Base-by-base conservation (phyloP, 2,113 vertebrate genomes). In the Triplophysa rosa region DNA sequence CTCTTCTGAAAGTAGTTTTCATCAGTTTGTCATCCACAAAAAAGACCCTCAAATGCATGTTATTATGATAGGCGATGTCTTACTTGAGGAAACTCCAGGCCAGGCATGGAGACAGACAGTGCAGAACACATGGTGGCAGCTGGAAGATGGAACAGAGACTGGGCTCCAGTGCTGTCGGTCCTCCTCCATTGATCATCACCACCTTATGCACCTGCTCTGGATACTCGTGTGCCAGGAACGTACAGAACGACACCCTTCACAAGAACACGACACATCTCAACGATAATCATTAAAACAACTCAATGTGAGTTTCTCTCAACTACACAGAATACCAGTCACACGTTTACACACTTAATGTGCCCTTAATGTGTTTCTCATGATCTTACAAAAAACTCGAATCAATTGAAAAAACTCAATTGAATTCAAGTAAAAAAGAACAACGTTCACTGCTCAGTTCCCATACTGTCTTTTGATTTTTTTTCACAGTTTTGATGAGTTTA, bases 71-170 rank as follows among this genome's bases (percentile, higher is more conserved):
- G 5, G 67, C 33, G 71, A 6, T 63, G 14, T 84, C 95, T 93
- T 92, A 99, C 97, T 99, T 99, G 87, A 99, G 95, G 89, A 99
- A 99, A 89, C 96, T 98, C 97, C 97, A 98, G 47, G 96, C 96
- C 87, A 99, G 92, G 75, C 96, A 99, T 1, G 97, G 97, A 0
- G 96, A 95, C 78, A 99, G 91, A 87, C 96, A 98, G 89, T 95
- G 96, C 76, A 99, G 93, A 56, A 98, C 88, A 0, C 97, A 98
- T 1, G 96, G 94, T 8, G 97, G 97, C 84, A 99, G 94, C 91
- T 96, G 98, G 91, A 99, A 99, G 90, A 99, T 94, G 79, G 97
- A 99, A 90, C 96, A 99, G 37, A 99, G 92, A 85, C 96, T 98
- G 83, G 97, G 97, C 86, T 99, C 96, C 91, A 99, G 91, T 0